Evolutionary conservation across 2,888 invertebrate species (phyloP), one percentile per base, ranked within the genome.

Genomic region (Hybos culiciformis): DNA sequence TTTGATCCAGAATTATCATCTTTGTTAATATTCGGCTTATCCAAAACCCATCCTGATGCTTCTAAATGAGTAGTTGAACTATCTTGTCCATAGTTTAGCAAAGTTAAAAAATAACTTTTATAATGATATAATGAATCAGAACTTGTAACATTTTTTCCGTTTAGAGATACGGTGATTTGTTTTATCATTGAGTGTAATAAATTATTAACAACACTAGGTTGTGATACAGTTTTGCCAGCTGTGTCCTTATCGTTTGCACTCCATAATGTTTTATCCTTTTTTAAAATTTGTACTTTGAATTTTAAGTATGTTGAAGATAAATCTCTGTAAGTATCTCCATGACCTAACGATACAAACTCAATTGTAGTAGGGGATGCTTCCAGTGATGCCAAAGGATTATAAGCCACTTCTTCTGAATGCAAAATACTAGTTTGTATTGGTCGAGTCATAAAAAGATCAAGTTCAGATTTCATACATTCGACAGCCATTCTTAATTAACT

Each of bases 101-200:
- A 20, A 17, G 14, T 17, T 42, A 44, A 42, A 24, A 46, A 32
- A 18, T 43, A 45, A 19, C 40, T 26, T 14, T 43, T 3, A 33
- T 43, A 47, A 4, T 36, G 24, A 18, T 47, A 47, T 31, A 26
- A 37, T 12, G 37, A 37, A 15, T 41, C 32, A 2, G 44, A 31
- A 15, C 43, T 26, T 23, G 37, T 39, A 19, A 47, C 43, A 32
- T 24, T 32, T 37, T 45, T 43, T 3, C 44, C 44, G 41, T 47
- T 47, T 21, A 47, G 32, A 29, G 8, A 36, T 14, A 41, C 17
- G 9, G 40, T 41, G 2, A 43, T 20, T 21, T 47, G 45, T 8
- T 21, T 29, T 26, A 45, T 45, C 9, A 45, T 19, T 1, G 41
- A 43, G 29, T 48, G 45, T 4, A 44, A 5, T 3, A 39, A 20